A percentile compares a stretch with the other conserved stretches of the same genome.
These are phyloP conservation scores for Otocyon megalotis DNA, from an alignment of 2,113 vertebrate genomes.

Conservation along the genomic window DNA sequence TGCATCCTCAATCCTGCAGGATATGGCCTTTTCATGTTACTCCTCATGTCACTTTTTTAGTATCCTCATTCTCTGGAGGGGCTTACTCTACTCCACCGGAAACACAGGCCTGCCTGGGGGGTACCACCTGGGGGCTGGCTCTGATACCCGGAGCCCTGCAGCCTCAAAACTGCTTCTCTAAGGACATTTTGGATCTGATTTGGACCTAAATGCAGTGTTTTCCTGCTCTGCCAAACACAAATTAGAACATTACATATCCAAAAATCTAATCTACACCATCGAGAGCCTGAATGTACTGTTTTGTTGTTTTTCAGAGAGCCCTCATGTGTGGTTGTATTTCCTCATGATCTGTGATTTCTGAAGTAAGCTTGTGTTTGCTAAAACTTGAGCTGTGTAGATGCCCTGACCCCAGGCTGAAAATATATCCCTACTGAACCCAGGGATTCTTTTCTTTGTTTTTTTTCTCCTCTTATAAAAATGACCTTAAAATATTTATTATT, in stretches of 20 bases:
- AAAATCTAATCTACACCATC: background rate
- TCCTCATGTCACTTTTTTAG: no score
- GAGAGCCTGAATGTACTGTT: background rate
- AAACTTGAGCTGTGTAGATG: background rate
- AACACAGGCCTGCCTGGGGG: background rate
- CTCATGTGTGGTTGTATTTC: background rate
- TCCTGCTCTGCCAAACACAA: background rate
- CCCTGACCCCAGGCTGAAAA: background rate
- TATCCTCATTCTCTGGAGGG: background rate
- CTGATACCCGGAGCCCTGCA: rapidly evolving
- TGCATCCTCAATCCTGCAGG: no score
- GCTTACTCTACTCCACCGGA: no score
- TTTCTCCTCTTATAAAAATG: background rate
- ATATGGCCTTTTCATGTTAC: background rate
- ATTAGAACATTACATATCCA: background rate
- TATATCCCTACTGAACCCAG: background rate
- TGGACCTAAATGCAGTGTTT: background rate
- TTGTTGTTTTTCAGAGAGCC: background rate
- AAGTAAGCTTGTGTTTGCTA: background rate
- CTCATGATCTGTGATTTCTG: background rate
- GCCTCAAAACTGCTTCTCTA: background rate
- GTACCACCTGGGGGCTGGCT: background rate
- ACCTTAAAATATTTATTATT: background rate
- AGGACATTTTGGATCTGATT: background rate
- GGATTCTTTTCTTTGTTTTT: background rate